Percentiles rank a stretch among this genome's conserved stretches.
These are phyloP conservation scores for Physeter macrocephalus DNA, from an alignment of 2,113 vertebrate species.

Conservation along the genomic window DNA sequence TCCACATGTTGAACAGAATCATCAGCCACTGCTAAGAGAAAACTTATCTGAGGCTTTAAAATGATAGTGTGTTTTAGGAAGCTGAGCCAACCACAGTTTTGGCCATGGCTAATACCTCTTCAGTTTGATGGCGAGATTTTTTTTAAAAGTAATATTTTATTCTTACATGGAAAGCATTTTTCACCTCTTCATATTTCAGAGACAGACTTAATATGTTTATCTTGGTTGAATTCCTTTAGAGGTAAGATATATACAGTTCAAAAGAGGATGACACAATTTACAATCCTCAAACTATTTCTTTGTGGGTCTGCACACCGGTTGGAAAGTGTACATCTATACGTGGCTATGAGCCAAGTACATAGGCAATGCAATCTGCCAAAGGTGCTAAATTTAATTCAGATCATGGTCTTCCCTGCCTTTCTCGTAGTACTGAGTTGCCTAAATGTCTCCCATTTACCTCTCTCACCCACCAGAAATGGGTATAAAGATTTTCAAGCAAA, in stretches of 20 bases:
- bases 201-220: conserved; percentile 26
- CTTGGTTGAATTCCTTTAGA: conserved; percentile 25
- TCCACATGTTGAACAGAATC: not conserved
- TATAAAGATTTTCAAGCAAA: not conserved
- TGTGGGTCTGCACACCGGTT: not conserved
- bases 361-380: not conserved
- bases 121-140: not conserved
- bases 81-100: not conserved
- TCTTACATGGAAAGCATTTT: not conserved
- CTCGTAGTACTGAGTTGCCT: not conserved
- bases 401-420: not conserved
- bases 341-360: not conserved
- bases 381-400: not conserved
- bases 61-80: not conserved
- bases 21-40: not conserved
- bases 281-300: not conserved
- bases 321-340: not conserved
- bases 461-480: not conserved
- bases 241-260: not conserved
- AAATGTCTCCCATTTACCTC: not conserved
- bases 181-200: conserved; percentile 28
- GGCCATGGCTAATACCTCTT: not conserved
- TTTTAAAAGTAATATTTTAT: not conserved
- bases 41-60: not conserved
- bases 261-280: conserved; percentile 10